Conservation (phyloP, 1,140 invertebrate species). For the Planococcus citri region DNA sequence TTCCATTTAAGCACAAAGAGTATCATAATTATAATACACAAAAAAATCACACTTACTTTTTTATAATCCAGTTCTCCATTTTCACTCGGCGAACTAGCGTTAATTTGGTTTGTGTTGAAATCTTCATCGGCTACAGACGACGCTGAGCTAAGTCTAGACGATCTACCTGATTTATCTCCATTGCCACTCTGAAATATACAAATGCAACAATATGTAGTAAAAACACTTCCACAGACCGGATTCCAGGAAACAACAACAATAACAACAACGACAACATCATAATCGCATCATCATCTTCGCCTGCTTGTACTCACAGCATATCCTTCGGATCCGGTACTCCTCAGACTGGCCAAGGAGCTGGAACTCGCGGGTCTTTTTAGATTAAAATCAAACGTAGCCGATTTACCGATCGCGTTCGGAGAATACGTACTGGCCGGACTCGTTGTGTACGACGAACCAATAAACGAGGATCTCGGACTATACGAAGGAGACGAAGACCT, state of each 20-base stretch:
- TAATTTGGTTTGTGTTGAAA: constrained; percentile 30
- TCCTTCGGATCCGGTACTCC: constrained; percentile 39
- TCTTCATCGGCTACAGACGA: constrained; percentile 39
- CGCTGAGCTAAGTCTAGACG: constrained; percentile 43
- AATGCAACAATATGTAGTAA: neutral
- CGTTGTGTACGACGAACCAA: no score
- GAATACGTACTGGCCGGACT: neutral
- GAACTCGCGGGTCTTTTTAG: constrained; percentile 22
- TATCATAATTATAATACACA: no score
- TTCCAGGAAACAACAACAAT: neutral
- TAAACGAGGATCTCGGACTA: constrained; percentile 4
- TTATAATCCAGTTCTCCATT: constrained; percentile 75
- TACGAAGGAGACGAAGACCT: constrained; percentile 22
- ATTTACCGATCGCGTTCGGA: neutral
- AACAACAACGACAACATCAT: no score
- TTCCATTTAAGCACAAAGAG: no score
- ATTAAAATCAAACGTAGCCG: neutral
- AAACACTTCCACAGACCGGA: neutral
- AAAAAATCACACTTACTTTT: constrained; percentile 37
- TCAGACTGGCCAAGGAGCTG: constrained; percentile 26
- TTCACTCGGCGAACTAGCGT: constrained; percentile 40
- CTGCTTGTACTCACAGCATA: constrained; percentile 58
- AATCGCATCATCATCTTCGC: no score
- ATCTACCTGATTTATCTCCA: constrained; percentile 50
- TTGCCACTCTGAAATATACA: constrained; percentile 63